Evolutionary conservation across 2,888 invertebrate species (phyloP).

Genomic region (Flexamia atlantica): DNA sequence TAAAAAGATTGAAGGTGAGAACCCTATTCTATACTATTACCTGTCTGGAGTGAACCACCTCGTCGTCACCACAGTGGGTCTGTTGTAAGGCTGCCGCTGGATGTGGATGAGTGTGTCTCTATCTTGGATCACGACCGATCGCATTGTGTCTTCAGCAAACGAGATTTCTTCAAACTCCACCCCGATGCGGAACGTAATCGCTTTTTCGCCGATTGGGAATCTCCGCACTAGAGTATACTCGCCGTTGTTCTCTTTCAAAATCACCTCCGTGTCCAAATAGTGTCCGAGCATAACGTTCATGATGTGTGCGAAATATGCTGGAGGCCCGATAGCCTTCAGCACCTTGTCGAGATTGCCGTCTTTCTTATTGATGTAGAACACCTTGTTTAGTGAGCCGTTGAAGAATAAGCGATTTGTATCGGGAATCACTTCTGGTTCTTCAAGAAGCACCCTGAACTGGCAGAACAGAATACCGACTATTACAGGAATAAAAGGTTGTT

Average conservation of each 20-base stretch:
- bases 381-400: background rate
- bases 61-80: background rate
- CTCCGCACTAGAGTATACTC: background rate
- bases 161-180: slow-evolving; percentile 6
- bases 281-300: background rate
- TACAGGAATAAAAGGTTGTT: background rate
- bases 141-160: background rate
- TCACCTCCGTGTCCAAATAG: background rate
- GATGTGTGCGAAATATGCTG: background rate
- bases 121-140: background rate
- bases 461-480: background rate
- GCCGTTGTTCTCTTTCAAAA: slow-evolving; percentile 1
- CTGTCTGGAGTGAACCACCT: slow-evolving; percentile 6
- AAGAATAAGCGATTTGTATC: slow-evolving; percentile 2
- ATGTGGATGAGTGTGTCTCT: slow-evolving; percentile 3
- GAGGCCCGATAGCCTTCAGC: background rate
- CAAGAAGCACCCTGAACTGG: background rate
- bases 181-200: background rate
- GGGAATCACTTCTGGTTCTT: background rate
- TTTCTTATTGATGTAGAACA: background rate
- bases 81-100: background rate
- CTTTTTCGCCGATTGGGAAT: background rate
- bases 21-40: too few species aligned
- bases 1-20: too few species aligned
- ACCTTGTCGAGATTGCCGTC: background rate